Evolutionary conservation across 2,113 vertebrate species (phyloP), one percentile per base, ranked within the genome.

Genomic region (Herpetotheres cachinnans): DNA sequence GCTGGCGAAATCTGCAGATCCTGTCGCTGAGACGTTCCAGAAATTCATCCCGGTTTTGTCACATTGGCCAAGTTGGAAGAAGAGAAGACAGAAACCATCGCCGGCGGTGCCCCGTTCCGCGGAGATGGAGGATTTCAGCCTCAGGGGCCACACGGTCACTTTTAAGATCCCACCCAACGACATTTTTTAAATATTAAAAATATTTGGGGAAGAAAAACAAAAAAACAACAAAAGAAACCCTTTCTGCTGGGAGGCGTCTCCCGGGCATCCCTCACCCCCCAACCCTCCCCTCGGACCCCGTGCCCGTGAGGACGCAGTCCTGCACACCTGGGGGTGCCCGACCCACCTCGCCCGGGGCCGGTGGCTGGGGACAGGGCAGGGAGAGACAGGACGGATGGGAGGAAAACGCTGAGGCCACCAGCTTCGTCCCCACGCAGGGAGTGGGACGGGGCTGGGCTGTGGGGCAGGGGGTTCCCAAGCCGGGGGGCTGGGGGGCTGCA

Each of bases 101-200:
- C 32, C 0, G 3, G 3, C 29, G 3, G 65, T 56, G 78, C 61
- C 70, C 26, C 0, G 0, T 11, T 15, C 44, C 10, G 1, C 6
- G 3, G 21, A 22, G 46, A 24, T 3, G 52, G 79, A 74, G 71
- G 66, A 36, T 50, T 62, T 26, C 74, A 63, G 56, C 82, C 70
- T 30, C 10, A 2, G 14, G 52, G 70, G 65, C 63, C 77, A 38
- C 55, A 9, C 6, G 8, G 38, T 13, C 11, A 9, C 13, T 29
- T 82, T 36, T 11, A 14, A 67, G 11, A 70, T 52, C 50, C 50
- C 79, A 74, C 1, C 1, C 59, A 59, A 8, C 5, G 5, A 16
- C 38, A 54, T 47, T 50, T 55, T 84, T 81, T 61, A 91, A 90
- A 93, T 58, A 74, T 13, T 71, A 32, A 46, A 84, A 74, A 77